Evolutionary conservation across 2,113 vertebrate species (phyloP), one percentile per base, ranked within the genome.

Genomic region (Tupaia tana): DNA sequence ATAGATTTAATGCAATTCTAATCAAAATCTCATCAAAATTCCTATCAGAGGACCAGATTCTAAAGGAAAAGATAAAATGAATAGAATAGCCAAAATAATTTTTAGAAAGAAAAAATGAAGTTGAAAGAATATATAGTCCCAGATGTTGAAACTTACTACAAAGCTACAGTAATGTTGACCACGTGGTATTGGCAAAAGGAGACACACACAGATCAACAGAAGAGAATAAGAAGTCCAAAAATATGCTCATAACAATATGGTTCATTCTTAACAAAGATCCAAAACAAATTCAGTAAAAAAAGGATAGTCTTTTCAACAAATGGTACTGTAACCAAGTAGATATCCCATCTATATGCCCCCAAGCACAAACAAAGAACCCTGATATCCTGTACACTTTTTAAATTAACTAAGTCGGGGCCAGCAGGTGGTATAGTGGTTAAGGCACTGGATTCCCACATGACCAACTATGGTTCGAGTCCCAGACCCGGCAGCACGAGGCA

Each of bases 101-200:
- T 52, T 78, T 43, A 43, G 58, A 89, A 90, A 91, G 54, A 16
- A 86, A 91, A 87, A 69, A 58, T 78, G 73, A 93, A 93, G 15
- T 14, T 66, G 83, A 22, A 89, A 54, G 52, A 90, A 70, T 61
- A n/a, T 73, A 73, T 3, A 79, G 13, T 52, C 74, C 12, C 69
- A 56, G 64, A 43, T 75, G 71, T 85, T 59, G 67, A 92, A 63
- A 58, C 12, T n/a, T 56, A 74, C 10, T 83, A 80, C 27, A 69
- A 64, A 58, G 31, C n/a, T 64, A 58, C 20, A 15, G 31, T n/a
- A 63, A 88, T n/a, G 7, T 11, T 34, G 73, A 27, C 3, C 34
- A 58, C 6, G 10, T 13, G 27, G 14, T 34, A 10, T 0, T 56
- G 25, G 20, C 34, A 71, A 89, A 79, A 86, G 20, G 18, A 78